Percentiles rank a stretch among this genome's conserved stretches.
phyloP scores from a whole-genome alignment of 2,113 vertebrate genomes.

The Tiliqua scincoides region DNA sequence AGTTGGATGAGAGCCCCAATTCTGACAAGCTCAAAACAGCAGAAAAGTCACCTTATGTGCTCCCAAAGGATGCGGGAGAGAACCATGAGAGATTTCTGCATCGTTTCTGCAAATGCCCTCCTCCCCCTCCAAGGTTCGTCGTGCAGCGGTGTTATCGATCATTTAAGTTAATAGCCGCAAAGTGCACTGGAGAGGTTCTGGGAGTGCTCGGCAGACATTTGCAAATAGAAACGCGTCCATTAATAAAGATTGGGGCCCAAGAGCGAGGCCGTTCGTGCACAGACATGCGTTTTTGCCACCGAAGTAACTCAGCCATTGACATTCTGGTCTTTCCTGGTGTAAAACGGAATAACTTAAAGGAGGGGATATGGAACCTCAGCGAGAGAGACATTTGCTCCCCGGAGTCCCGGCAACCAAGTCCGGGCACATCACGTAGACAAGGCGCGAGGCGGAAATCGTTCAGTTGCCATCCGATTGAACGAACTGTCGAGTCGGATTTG shows the following conservation, averaged over 20 bases:
- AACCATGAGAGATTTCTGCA: neutral
- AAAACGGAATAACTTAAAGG: slow-evolving; percentile 9
- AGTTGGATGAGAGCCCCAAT: neutral
- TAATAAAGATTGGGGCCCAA: slow-evolving; percentile 28
- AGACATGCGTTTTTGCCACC: neutral
- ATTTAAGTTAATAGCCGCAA: fast-evolving
- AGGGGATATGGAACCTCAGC: neutral
- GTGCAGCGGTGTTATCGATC: neutral
- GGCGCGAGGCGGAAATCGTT: neutral
- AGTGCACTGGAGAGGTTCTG: neutral
- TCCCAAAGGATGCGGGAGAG: neutral
- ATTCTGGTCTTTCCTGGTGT: slow-evolving; percentile 15
- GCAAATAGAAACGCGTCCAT: slow-evolving; percentile 37
- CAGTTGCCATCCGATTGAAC: neutral
- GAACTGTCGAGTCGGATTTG: neutral
- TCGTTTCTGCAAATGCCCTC: neutral
- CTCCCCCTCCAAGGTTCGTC: neutral
- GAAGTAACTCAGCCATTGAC: neutral
- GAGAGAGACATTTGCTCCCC: neutral
- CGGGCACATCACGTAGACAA: neutral
- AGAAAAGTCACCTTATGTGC: neutral
- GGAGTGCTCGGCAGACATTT: neutral
- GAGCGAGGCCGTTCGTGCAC: neutral
- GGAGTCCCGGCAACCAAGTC: neutral
- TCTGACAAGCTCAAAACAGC: too few species aligned